These are phyloP conservation scores for Siniperca scherzeri DNA, from an alignment of 2,797 vertebrate genomes.

Conservation along the genomic window DNA sequence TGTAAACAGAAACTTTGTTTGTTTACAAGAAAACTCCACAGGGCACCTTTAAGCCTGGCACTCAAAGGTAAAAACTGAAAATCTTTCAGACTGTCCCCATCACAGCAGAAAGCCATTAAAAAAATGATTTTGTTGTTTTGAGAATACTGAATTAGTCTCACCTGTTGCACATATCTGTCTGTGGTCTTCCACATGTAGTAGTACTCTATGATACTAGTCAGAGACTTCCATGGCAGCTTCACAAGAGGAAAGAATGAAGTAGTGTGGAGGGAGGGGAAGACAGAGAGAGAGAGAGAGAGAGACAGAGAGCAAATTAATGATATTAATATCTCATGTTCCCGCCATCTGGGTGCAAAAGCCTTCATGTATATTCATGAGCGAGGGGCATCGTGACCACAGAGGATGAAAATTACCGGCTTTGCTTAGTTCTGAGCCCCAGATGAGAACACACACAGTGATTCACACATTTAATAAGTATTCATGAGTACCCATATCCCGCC, in stretches of 20 bases:
- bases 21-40: background rate
- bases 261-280: constrained; percentile 51
- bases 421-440: constrained; percentile 43
- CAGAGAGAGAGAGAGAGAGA: constrained; percentile 70
- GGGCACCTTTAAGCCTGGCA: background rate
- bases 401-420: constrained; percentile 59
- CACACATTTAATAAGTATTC: constrained; percentile 75
- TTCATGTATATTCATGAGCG: constrained; percentile 81
- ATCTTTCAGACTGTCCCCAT: background rate
- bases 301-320: constrained; percentile 69
- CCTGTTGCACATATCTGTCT: constrained; percentile 99
- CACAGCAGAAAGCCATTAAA: background rate
- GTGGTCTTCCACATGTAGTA: constrained; percentile 99
- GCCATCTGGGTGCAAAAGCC: constrained; percentile 69
- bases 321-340: constrained; percentile 80
- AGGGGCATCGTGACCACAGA: constrained; percentile 61
- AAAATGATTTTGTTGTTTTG: background rate
- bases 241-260: constrained; percentile 33
- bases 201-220: constrained; percentile 99
- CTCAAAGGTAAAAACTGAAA: background rate
- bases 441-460: constrained; percentile 49
- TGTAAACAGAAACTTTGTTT: background rate
- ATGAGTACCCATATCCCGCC: constrained; percentile 68
- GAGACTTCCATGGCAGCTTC: constrained; percentile 98
- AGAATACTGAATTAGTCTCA: constrained; percentile 65